Evolutionary conservation across 2,113 vertebrate genomes (phyloP), one percentile per base, ranked within the genome.

Genomic region (Pedionomus torquatus): DNA sequence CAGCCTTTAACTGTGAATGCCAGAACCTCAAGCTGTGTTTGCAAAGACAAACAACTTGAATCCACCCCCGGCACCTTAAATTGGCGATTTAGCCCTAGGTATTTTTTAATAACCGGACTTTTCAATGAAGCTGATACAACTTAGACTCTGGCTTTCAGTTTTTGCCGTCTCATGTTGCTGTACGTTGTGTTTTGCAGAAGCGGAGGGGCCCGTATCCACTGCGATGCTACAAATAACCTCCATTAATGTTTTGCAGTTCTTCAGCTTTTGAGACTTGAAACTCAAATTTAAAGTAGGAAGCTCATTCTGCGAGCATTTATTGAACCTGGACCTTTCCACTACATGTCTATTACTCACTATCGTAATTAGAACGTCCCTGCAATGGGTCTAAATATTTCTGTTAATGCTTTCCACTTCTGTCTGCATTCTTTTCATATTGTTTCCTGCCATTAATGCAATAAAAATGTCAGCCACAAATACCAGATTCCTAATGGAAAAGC

Each of bases 401-500:
- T 43, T 94, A 92, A 95, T 96, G 94, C 94, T 95, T 96, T 97
- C 93, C 95, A 97, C 88, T 97, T 96, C 95, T 95, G 92, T 93
- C 95, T 97, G 95, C 95, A 96, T 97, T 97, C 92, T 97, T 97
- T 93, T 97, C 83, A 87, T 97, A 96, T 97, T 96, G 93, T 97
- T 97, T 97, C 92, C 93, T 96, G 95, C 93, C 90, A 97, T 97
- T 96, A 96, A 95, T 96, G 88, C 93, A 95, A 94, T 96, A 97
- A 97, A 97, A 97, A 95, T 95, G 95, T 97, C 94, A 97, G 85
- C 96, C 95, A 86, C 96, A 96, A 97, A 97, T 96, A 96, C 94
- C 96, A 95, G 90, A 94, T 95, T 97, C 96, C 93, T 95, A 96
- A 96, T 97, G 93, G 94, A 97, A 97, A 96, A 97, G 93, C 93